Conservation (phyloP, 53 echinoderm and acorn worm genomes). For the Holothuria scabra region DNA sequence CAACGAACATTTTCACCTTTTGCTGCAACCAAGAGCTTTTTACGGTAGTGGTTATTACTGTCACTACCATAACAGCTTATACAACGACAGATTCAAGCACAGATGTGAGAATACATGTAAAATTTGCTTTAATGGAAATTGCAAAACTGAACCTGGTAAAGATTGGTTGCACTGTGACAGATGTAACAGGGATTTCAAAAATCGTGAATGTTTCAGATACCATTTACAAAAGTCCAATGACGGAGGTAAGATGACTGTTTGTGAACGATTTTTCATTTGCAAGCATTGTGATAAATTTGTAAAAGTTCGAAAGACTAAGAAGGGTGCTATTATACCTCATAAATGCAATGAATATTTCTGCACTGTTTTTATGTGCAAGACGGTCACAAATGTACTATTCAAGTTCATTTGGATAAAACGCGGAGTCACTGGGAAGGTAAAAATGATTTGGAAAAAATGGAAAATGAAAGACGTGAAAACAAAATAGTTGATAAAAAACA, state of each 20-base stretch:
- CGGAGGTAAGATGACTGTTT: not conserved
- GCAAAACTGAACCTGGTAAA: slow-evolving; percentile 11
- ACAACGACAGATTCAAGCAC: slow-evolving; percentile 53
- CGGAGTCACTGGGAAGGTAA: not conserved
- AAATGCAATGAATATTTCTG: not conserved
- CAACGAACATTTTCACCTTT: slow-evolving; percentile 50
- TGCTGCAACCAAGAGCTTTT: slow-evolving; percentile 49
- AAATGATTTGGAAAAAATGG: not conserved
- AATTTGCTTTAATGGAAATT: slow-evolving; percentile 42
- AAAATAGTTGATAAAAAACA: no score
- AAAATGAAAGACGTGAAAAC: not conserved
- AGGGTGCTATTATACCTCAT: slow-evolving; percentile 31
- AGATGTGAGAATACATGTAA: slow-evolving; percentile 52
- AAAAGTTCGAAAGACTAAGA: slow-evolving; percentile 33
- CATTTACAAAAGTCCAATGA: slow-evolving; percentile 4
- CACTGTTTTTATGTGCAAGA: not conserved
- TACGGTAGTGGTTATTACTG: slow-evolving; percentile 65
- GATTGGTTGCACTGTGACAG: slow-evolving; percentile 27
- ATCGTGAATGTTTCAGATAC: slow-evolving; percentile 48
- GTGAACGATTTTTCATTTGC: slow-evolving; percentile 28
- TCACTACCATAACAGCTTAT: slow-evolving; percentile 52
- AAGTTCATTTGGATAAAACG: not conserved
- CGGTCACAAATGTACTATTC: slow-evolving; percentile 4
- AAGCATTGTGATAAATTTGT: slow-evolving; percentile 50
- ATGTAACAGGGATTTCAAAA: slow-evolving; percentile 69